Base-by-base conservation (phyloP, 2,113 vertebrate genomes). In the Origma solitaria region DNA sequence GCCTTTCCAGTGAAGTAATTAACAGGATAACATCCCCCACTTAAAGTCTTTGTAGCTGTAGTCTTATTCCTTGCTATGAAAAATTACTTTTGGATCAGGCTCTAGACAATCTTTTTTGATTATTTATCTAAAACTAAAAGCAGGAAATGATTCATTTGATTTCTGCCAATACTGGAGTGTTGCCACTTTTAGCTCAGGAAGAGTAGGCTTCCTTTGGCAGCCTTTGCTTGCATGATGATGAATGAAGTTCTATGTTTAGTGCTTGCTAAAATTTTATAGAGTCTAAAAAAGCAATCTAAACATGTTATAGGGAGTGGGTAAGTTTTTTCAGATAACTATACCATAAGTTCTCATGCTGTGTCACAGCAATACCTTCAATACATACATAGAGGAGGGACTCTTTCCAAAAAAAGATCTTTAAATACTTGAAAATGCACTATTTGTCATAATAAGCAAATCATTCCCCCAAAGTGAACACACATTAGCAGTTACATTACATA, bases 171-270 rank as follows among this genome's bases (percentile, higher is more conserved):
- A 97, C 94, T 98, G 98, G 98, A 98, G 96, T 97, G 92, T 95
- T 98, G 98, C 98, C 98, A 98, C 98, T 98, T 97, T 97, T 97
- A 89, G 98, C 98, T 98, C 98, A 98, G 99, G 98, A 99, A 99
- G 98, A 98, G 98, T 95, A 96, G 98, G 98, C 98, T 99, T 99
- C 98, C 98, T 97, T 98, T 98, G 97, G 98, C 98, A 98, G 97
- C 86, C 95, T 97, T 96, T 96, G 95, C 97, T 98, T 97, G 95
- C 37, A 31, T 83, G 95, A 97, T 98, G 98, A 99, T 99, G 99
- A 99, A 99, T 99, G 98, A 98, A 98, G 98, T 98, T 97, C 98
- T 99, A 98, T 99, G 98, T 99, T 98, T 98, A 97, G 98, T 98
- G 98, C 98, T 89, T 97, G 97, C 97, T 95, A 96, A 98, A 98